phyloP scores from a whole-genome alignment of 1,140 invertebrate species.

The Leptoteleia sp. region DNA sequence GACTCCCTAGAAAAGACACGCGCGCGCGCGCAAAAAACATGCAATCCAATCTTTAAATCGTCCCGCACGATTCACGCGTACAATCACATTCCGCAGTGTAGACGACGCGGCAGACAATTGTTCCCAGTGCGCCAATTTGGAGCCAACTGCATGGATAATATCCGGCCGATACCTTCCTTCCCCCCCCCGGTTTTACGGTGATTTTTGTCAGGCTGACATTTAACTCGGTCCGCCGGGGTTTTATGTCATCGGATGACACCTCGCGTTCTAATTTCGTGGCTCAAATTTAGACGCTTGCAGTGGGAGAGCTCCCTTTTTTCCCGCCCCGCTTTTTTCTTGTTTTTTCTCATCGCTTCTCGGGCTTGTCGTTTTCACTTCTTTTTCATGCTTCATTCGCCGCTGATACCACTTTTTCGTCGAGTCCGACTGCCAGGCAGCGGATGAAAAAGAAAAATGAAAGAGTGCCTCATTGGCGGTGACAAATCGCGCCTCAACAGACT shows the following conservation, averaged over 20 bases:
- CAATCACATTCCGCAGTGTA: conserved; percentile 2
- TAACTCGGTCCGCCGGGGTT: background rate
- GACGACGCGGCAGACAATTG: background rate
- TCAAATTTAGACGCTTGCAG: conserved; percentile 15
- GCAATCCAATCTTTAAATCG: too few species aligned
- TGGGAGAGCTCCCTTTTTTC: background rate
- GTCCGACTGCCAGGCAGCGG: too few species aligned
- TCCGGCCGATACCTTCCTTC: too few species aligned
- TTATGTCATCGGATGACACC: conserved; percentile 7
- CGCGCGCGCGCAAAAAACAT: too few species aligned
- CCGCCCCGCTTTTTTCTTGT: background rate
- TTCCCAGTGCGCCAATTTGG: background rate
- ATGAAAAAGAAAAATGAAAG: too few species aligned
- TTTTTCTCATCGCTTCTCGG: too few species aligned
- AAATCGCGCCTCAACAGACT: background rate
- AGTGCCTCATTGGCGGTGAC: background rate
- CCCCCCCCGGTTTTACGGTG: background rate
- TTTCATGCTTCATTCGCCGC: too few species aligned
- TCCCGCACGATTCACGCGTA: conserved; percentile 6
- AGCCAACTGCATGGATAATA: background rate
- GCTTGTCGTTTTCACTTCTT: too few species aligned
- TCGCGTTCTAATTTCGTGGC: conserved; percentile 12
- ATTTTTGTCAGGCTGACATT: background rate
- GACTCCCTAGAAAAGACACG: conserved; percentile 15
- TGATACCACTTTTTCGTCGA: too few species aligned